Conservation (phyloP, 2,113 vertebrate genomes). For the Smithornis capensis region DNA sequence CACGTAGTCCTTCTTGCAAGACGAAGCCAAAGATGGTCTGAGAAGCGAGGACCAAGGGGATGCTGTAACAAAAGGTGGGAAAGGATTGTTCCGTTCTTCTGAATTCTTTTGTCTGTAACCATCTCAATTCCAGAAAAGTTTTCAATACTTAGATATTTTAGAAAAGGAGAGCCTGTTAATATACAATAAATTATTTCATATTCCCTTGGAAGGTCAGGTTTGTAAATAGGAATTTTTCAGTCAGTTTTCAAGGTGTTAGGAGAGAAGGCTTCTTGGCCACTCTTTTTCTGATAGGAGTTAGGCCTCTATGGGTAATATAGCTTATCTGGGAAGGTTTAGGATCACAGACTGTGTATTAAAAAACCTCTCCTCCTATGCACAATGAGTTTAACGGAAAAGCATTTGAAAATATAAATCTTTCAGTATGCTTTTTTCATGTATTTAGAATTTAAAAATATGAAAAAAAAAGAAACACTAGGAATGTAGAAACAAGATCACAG, state of each 20-base stretch:
- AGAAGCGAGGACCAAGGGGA: not conserved
- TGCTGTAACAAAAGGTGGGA: not conserved
- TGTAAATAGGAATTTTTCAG: not conserved
- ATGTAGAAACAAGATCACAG: not conserved
- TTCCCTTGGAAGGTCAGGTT: not conserved
- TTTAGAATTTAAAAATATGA: not conserved
- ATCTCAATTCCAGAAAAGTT: not conserved
- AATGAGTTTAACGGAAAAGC: not conserved
- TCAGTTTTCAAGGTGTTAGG: not conserved
- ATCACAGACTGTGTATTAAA: not conserved
- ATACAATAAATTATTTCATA: not conserved
- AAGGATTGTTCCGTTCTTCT: not conserved
- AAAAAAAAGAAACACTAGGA: not conserved
- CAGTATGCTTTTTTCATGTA: not conserved
- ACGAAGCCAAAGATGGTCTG: not conserved
- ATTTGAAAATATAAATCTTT: not conserved
- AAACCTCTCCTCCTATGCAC: accelerated
- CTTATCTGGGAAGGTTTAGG: not conserved
- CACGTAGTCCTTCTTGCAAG: not conserved
- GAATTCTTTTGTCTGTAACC: not conserved
- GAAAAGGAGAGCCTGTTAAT: not conserved
- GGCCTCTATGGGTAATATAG: not conserved
- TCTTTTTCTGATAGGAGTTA: not conserved
- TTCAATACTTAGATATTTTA: not conserved
- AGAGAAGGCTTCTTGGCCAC: not conserved